Evolutionary conservation across 1,140 invertebrate species (phyloP).

Genomic region (Xylocopa sonorina): DNA sequence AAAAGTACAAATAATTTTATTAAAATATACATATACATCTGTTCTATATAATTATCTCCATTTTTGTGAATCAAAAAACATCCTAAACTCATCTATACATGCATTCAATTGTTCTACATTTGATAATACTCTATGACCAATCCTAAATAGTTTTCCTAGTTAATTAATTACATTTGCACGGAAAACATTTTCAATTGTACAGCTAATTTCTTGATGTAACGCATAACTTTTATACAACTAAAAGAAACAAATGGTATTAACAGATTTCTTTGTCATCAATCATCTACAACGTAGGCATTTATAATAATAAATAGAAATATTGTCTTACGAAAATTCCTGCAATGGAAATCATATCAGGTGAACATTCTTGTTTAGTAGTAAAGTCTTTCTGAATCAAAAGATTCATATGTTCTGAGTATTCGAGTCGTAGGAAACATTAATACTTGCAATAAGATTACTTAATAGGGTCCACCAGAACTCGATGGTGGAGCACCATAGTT

Average conservation of each 20-base stretch:
- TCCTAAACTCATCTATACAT: not conserved
- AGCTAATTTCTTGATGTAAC: too few relatives aligned
- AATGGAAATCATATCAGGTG: too few relatives aligned
- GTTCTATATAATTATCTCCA: slow-evolving; percentile 32
- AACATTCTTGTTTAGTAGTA: not conserved
- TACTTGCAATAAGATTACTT: slow-evolving; percentile 9
- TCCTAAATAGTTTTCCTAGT: too few relatives aligned
- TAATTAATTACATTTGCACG: not conserved
- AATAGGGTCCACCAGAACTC: slow-evolving; percentile 72
- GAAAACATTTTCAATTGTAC: not conserved
- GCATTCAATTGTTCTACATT: not conserved
- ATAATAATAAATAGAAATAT: not conserved
- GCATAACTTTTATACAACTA: too few relatives aligned
- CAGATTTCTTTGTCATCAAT: not conserved
- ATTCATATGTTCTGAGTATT: slow-evolving; percentile 15
- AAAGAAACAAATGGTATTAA: too few relatives aligned
- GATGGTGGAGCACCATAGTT: slow-evolving; percentile 79
- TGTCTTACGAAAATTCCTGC: too few relatives aligned
- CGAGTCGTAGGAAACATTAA: not conserved
- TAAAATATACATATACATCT: slow-evolving; percentile 31
- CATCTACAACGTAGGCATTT: not conserved
- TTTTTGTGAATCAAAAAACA: not conserved
- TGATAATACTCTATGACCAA: not conserved
- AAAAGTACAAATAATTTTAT: slow-evolving; percentile 53
- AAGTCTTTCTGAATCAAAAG: not conserved